Percentiles rank a stretch among this genome's conserved stretches.
These are phyloP conservation scores for Pristis pectinata DNA, from an alignment of 2,797 vertebrate genomes.

Conservation along the genomic window DNA sequence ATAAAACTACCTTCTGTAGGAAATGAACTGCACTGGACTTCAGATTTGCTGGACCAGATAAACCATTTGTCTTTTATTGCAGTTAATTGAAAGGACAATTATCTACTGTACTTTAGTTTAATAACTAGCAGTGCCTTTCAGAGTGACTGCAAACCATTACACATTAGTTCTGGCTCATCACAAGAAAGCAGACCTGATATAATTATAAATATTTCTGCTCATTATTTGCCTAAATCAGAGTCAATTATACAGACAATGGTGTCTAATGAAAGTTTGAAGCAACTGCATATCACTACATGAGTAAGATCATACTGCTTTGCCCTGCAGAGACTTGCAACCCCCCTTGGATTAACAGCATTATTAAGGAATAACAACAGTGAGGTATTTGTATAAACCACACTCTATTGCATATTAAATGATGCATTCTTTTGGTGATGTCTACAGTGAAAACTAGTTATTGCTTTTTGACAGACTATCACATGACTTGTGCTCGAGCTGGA, in stretches of 20 bases:
- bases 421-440: constrained; percentile 46
- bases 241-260: constrained; percentile 2
- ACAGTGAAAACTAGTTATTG: constrained; percentile 46
- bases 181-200: constrained; percentile 6
- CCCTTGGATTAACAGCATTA: constrained; percentile 45
- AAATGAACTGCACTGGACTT: background rate
- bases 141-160: background rate
- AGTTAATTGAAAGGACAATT: constrained; percentile 27
- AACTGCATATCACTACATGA: background rate
- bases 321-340: background rate
- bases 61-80: background rate
- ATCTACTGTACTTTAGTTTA: background rate
- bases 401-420: constrained; percentile 42
- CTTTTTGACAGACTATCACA: constrained; percentile 46
- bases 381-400: constrained; percentile 45
- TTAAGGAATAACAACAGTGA: constrained; percentile 45
- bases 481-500: too few relatives aligned
- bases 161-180: constrained; percentile 34
- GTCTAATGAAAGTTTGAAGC: constrained; percentile 18
- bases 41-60: background rate
- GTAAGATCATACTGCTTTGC: background rate
- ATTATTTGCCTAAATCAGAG: constrained; percentile 4
- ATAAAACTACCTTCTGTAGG: background rate
- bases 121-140: background rate
- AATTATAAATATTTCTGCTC: constrained; percentile 21